These are phyloP conservation scores for Limenitis camilla DNA, from an alignment of 2,888 invertebrate genomes.

Conservation along the genomic window DNA sequence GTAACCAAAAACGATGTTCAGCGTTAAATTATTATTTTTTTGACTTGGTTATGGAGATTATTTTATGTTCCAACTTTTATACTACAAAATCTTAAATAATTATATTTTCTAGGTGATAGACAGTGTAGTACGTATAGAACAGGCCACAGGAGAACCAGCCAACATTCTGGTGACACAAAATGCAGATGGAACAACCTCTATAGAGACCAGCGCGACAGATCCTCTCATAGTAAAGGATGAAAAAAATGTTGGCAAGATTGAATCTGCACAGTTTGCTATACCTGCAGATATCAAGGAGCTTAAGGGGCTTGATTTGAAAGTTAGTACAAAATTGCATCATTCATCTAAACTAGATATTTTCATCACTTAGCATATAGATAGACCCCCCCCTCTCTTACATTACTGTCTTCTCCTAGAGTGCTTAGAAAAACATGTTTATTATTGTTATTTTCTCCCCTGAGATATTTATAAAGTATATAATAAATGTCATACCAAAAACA, in stretches of 20 bases:
- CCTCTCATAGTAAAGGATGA: slow-evolving; percentile 74
- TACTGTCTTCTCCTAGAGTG: too few relatives aligned
- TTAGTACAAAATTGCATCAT: slow-evolving; percentile 27
- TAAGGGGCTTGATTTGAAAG: slow-evolving; percentile 67
- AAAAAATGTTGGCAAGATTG: slow-evolving; percentile 57
- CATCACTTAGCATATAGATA: not conserved
- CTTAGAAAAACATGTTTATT: too few relatives aligned
- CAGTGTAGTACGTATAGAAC: slow-evolving; percentile 69
- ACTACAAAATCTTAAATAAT: not conserved
- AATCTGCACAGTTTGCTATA: slow-evolving; percentile 64
- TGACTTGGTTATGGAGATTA: not conserved
- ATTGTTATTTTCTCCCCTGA: too few relatives aligned
- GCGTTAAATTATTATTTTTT: too few relatives aligned
- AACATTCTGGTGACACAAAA: slow-evolving; percentile 70
- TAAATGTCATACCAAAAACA: too few relatives aligned
- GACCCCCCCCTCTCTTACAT: too few relatives aligned
- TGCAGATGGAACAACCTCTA: slow-evolving; percentile 68
- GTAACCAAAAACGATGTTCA: not conserved
- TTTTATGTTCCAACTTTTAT: not conserved
- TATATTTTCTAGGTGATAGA: slow-evolving; percentile 54
- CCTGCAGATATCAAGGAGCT: slow-evolving; percentile 69
- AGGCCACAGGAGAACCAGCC: slow-evolving; percentile 67
- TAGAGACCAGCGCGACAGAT: slow-evolving; percentile 62
- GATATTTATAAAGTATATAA: too few relatives aligned
- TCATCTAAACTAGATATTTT: not conserved